phyloP scores from a whole-genome alignment of 1,140 invertebrate species.

The Cardiocondyla obscurior region DNA sequence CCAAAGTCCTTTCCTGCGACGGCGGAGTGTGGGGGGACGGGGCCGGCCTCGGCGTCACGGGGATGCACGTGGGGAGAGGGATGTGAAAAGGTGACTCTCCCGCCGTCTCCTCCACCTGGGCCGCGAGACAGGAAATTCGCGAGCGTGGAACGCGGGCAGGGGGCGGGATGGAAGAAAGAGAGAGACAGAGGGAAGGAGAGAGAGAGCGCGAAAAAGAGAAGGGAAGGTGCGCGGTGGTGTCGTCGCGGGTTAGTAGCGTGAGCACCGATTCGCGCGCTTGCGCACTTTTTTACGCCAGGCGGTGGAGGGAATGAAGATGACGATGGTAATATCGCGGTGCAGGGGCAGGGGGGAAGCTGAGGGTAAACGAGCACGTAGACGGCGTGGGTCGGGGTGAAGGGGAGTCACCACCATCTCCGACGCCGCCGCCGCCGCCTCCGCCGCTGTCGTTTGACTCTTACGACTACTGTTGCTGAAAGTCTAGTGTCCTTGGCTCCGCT shows the following conservation, averaged over 20 bases:
- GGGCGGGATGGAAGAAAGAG: constrained; percentile 21
- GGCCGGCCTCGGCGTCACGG: background rate
- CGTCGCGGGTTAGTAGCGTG: constrained; percentile 55
- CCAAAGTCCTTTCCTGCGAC: constrained; percentile 45
- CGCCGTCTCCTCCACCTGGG: constrained; percentile 16
- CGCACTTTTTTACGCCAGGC: constrained; percentile 66
- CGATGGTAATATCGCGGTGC: constrained; percentile 32
- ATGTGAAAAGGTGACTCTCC: constrained; percentile 32
- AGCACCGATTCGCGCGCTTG: constrained; percentile 68
- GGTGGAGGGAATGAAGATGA: constrained; percentile 5
- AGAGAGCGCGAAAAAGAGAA: no score
- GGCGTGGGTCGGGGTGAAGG: constrained; percentile 78
- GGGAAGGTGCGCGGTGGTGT: constrained; percentile 23
- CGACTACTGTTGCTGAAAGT: constrained; percentile 60
- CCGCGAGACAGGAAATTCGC: constrained; percentile 57
- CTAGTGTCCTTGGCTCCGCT: constrained; percentile 76
- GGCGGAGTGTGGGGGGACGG: background rate
- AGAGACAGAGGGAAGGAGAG: no score
- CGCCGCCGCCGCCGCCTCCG: background rate
- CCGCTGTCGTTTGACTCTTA: constrained; percentile 29
- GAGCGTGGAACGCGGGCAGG: constrained; percentile 27
- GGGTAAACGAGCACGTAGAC: constrained; percentile 62
- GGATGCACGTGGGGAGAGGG: constrained; percentile 50
- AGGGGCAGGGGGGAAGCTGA: constrained; percentile 60
- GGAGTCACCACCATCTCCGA: constrained; percentile 63